Percentiles rank a stretch among this genome's conserved stretches.
Conservation (phyloP, 2,797 vertebrate genomes). For the Pristis pectinata region DNA sequence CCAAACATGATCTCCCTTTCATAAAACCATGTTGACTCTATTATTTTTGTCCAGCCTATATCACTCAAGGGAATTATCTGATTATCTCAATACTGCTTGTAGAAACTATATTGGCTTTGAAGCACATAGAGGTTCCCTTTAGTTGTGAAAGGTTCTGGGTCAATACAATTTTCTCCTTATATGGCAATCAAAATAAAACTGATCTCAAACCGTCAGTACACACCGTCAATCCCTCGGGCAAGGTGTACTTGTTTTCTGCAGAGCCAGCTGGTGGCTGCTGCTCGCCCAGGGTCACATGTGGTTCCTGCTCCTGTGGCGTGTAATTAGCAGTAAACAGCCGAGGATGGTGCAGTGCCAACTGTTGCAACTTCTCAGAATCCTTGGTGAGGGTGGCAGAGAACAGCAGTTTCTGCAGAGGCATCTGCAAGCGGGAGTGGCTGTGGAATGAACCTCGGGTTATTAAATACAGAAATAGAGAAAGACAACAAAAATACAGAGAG, state of each 20-base stretch:
- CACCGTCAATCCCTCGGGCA: constrained; percentile 77
- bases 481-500: neutral
- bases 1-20: no score
- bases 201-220: constrained; percentile 40
- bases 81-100: neutral
- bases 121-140: neutral
- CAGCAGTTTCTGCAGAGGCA: constrained; percentile 87
- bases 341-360: constrained; percentile 78
- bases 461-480: neutral
- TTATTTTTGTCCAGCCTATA: neutral
- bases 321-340: constrained; percentile 75
- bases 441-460: neutral
- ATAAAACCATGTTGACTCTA: no score
- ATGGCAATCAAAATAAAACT: neutral
- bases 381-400: constrained; percentile 92
- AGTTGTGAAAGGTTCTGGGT: neutral
- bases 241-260: constrained; percentile 57
- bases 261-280: constrained; percentile 40
- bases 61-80: neutral
- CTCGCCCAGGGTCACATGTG: neutral
- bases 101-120: no score
- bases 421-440: constrained; percentile 71
- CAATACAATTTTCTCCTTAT: neutral
- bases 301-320: neutral
- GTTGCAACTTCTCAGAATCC: constrained; percentile 88